Conservation (phyloP, 2,797 vertebrate genomes). For the Anguilla anguilla region DNA sequence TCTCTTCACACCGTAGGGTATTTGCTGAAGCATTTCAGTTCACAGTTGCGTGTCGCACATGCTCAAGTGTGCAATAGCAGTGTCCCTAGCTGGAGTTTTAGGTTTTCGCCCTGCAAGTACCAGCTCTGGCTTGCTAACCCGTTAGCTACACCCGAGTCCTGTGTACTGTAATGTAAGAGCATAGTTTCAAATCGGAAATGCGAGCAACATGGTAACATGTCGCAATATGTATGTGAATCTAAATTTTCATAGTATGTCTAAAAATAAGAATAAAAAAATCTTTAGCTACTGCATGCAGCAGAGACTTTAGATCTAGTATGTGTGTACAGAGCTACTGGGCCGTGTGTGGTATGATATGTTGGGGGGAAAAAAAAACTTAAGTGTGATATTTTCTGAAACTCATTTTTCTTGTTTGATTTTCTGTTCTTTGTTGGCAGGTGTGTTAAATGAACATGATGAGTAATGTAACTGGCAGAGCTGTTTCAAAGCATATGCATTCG, state of each 20-base stretch:
- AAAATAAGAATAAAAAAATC: no score
- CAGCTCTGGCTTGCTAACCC: not conserved
- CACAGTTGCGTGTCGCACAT: not conserved
- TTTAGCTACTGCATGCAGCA: not conserved
- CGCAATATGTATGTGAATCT: no score
- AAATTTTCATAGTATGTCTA: no score
- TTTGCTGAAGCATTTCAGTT: not conserved
- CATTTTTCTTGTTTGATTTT: no score
- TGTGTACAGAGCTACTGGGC: not conserved
- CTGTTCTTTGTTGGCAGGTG: no score
- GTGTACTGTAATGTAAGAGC: not conserved
- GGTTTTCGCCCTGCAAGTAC: not conserved
- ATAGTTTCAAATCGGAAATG: no score
- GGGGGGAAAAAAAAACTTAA: no score
- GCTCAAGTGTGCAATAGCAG: not conserved
- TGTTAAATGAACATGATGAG: no score
- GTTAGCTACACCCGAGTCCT: not conserved
- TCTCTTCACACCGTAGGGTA: not conserved
- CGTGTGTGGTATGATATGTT: not conserved
- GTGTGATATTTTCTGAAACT: no score
- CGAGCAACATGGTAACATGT: no score
- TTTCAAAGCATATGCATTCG: no score
- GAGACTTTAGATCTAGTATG: not conserved
- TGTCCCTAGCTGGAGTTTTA: not conserved
- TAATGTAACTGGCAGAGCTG: no score